Evolutionary conservation across 2,888 invertebrate genomes (phyloP), one percentile per base, ranked within the genome.

Genomic region (Limenitis camilla): DNA sequence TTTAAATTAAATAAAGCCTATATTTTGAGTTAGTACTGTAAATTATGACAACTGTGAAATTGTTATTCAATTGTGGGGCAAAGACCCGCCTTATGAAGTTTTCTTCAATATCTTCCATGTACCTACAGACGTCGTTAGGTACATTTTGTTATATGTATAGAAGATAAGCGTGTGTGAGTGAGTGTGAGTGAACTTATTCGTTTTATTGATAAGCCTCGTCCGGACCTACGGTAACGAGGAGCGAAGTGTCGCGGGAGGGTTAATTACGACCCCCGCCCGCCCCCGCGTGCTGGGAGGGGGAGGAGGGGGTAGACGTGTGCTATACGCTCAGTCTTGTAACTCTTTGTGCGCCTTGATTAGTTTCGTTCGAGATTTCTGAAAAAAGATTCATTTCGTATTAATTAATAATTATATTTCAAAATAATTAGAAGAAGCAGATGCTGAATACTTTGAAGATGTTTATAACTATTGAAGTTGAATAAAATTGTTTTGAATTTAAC

Each of bases 151-250:
- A n/a, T n/a, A n/a, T n/a, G n/a, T 19, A 19, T 19, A 19, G 19
- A 19, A 1, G 19, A 19, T 19, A 1, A 19, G 19, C 19, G 19
- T 19, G 19, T 19, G 19, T 19, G 19, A 19, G 19, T 19, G 19
- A 19, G 8, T 35, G 9, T 44, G 33, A 33, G 33, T 6, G 10
- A 35, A 43, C 33, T 27, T 45, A 32, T 32, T 9, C 42, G n/a
- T 42, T 42, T 9, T 55, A 43, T 46, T 51, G 45, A 43, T 57
- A 52, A 52, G 42, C 35, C 11, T 42, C 36, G 52, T 52, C 73
- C 69, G 69, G 78, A 78, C 79, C 78, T 78, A 76, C 74, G 69
- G 68, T 72, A 77, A 78, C 75, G 65, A 67, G 67, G 67, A 64
- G 71, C 62, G 63, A 71, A 75, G 74, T 77, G 76, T 76, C 75